Evolutionary conservation across 2,888 invertebrate genomes (phyloP), one percentile per base, ranked within the genome.

Genomic region (Junonia oenone): DNA sequence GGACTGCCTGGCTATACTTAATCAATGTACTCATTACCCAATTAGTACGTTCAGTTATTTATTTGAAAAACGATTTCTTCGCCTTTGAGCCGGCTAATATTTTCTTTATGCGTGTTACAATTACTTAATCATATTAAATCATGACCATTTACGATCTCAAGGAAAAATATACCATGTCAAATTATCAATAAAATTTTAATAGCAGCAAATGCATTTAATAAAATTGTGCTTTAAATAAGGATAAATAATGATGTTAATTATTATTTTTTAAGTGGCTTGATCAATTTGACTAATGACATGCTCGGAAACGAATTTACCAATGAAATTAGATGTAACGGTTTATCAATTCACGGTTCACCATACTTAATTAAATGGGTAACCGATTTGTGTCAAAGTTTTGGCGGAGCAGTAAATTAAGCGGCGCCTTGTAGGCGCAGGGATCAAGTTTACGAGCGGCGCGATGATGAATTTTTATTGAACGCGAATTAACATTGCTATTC

Each of bases 371-470:
- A 55, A 61, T 63, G 56, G 62, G 58, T 63, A 61, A 58, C 64
- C 63, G 64, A 61, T 66, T 67, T 65, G 71, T 66, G 68, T 73
- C 71, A 71, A 68, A 68, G 72, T 69, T 85, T 81, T 76, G 81
- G 81, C 71, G 68, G 63, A 69, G 80, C 72, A 72, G 75, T 85
- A 83, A 85, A 84, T 85, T 78, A 85, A 67, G 65, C 64, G 81
- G 78, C 81, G 77, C 78, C 78, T 71, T 31, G 31, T 53, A 60
- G 66, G 55, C 68, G 69, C 51, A 38, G 49, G 45, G 31, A 22
- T 13, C 27, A 53, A 51, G 50, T 63, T 58, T 59, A 63, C 51
- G 56, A 56, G 33, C 56, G 52, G 49, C 40, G 52, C 51, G 40
- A 43, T 51, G 59, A 62, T 56, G 52, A 55, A 48, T 45, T 59